These are phyloP conservation scores for Agriopis leucophaearia DNA, from an alignment of 2,888 invertebrate genomes.

Conservation along the genomic window DNA sequence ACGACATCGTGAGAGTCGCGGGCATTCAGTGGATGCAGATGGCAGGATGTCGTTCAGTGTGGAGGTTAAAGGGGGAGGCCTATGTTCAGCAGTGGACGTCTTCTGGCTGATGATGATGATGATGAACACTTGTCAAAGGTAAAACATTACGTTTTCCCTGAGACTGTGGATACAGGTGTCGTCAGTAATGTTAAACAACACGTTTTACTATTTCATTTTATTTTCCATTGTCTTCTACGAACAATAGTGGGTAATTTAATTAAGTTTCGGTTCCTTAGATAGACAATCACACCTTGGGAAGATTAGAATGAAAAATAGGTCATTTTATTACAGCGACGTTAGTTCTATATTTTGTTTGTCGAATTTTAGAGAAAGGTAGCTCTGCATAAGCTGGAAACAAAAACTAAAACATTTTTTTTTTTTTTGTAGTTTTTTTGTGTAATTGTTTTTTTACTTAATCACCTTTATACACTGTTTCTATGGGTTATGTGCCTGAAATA, in stretches of 20 bases:
- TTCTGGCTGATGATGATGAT: too few species aligned
- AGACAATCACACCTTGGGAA: slow-evolving; percentile 23
- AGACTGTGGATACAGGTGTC: slow-evolving; percentile 55
- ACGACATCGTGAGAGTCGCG: too few species aligned
- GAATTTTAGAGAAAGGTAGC: not conserved
- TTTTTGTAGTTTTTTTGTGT: too few species aligned
- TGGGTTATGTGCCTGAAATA: too few species aligned
- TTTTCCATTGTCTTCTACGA: slow-evolving; percentile 60
- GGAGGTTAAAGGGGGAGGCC: too few species aligned
- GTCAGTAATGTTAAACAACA: slow-evolving; percentile 43
- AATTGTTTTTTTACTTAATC: too few species aligned
- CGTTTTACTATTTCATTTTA: slow-evolving; percentile 52
- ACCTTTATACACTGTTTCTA: too few species aligned
- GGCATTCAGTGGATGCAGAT: too few species aligned
- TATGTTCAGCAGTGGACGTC: too few species aligned
- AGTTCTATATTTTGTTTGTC: not conserved
- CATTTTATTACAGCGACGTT: not conserved
- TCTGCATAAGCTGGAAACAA: too few species aligned
- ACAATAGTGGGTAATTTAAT: slow-evolving; percentile 71
- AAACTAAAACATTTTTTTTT: too few species aligned
- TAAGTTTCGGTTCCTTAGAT: slow-evolving; percentile 52
- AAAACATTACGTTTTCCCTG: not conserved
- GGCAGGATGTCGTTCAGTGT: too few species aligned
- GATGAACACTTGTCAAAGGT: not conserved
- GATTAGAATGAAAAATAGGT: not conserved